Percentiles rank a stretch among this genome's conserved stretches.
Conservation (phyloP, 2,113 vertebrate genomes). For the Dendropsophus ebraccatus region DNA sequence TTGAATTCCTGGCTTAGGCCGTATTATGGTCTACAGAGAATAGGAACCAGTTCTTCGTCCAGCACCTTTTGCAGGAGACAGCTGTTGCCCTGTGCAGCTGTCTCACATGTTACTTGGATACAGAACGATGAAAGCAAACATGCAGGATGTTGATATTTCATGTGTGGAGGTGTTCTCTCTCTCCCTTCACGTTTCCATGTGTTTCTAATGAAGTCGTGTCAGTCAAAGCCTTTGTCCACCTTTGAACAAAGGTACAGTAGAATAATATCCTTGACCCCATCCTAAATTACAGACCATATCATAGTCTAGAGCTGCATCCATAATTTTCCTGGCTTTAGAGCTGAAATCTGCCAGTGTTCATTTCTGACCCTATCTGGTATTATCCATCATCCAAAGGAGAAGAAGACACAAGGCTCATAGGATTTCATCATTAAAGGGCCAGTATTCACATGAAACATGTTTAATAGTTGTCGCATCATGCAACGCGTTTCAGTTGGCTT, state of each 20-base stretch:
- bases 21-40: not conserved
- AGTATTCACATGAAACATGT: no score
- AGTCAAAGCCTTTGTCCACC: not conserved
- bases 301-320: no score
- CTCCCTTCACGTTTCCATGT: not conserved
- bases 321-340: not conserved
- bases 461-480: no score
- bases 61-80: constrained; percentile 7
- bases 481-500: no score
- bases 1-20: not conserved
- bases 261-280: no score
- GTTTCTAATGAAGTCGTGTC: no score
- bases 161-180: not conserved
- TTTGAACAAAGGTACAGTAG: no score
- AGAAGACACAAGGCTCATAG: no score
- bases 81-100: constrained; percentile 4
- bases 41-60: not conserved
- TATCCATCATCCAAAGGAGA: no score
- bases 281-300: no score
- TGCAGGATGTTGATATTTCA: not conserved
- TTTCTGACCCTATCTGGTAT: not conserved
- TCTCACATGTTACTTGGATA: not conserved
- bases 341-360: not conserved
- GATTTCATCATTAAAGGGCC: no score
- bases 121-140: not conserved